Evolutionary conservation across 2,888 invertebrate species (phyloP).

Genomic region (Alcis repandata): DNA sequence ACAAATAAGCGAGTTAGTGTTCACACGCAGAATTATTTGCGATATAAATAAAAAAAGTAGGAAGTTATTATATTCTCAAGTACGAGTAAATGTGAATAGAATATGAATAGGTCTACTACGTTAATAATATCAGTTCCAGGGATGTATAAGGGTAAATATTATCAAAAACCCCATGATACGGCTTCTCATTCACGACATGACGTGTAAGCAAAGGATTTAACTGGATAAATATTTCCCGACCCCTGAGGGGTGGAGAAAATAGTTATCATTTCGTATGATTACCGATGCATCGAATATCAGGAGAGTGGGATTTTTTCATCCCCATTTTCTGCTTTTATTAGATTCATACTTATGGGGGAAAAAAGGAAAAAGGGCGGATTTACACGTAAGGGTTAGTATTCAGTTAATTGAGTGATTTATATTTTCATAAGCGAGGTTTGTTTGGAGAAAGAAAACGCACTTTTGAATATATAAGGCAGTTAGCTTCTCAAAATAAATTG

Average conservation of each 20-base stretch:
- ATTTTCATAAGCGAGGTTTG: too few relatives aligned
- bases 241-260: conserved; percentile 14
- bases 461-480: too few relatives aligned
- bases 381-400: neutral
- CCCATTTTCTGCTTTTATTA: conserved; percentile 13
- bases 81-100: too few relatives aligned
- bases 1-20: too few relatives aligned
- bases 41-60: too few relatives aligned
- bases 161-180: neutral
- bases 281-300: conserved; percentile 24
- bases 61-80: too few relatives aligned
- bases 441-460: too few relatives aligned
- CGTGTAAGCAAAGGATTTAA: conserved; percentile 18
- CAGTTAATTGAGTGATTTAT: neutral
- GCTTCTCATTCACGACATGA: conserved; percentile 8
- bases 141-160: too few relatives aligned
- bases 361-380: neutral
- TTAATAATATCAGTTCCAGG: too few relatives aligned
- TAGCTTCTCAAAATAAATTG: too few relatives aligned
- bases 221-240: conserved; percentile 8
- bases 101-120: too few relatives aligned
- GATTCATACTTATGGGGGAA: conserved; percentile 14
- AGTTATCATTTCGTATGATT: conserved; percentile 28
- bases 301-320: conserved; percentile 12
- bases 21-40: too few relatives aligned